These are phyloP conservation scores for Drosophila guanche DNA, from an alignment of 1,140 invertebrate genomes.

Conservation along the genomic window DNA sequence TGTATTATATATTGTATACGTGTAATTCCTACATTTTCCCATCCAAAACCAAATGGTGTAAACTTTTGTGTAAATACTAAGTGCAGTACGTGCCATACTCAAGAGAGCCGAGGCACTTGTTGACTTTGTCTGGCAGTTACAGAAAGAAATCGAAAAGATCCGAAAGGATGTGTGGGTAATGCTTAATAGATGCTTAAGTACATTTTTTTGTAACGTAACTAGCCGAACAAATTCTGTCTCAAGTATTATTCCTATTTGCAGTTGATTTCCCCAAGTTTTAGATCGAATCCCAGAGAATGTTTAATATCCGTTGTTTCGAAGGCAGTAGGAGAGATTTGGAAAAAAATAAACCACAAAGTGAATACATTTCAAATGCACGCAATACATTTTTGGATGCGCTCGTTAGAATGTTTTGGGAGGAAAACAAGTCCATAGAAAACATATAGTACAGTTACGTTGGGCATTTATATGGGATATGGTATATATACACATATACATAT, in stretches of 20 bases:
- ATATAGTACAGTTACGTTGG: constrained; percentile 54
- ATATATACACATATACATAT: constrained; percentile 41
- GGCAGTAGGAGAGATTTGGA: constrained; percentile 48
- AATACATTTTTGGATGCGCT: constrained; percentile 51
- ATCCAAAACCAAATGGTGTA: constrained; percentile 15
- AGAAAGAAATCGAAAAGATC: constrained; percentile 12
- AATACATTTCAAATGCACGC: constrained; percentile 75
- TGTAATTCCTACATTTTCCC: constrained; percentile 43
- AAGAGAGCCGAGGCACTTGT: constrained; percentile 1
- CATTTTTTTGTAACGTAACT: constrained; percentile 16
- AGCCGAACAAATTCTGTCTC: constrained; percentile 6
- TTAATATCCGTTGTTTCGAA: constrained; percentile 8
- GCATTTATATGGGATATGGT: constrained; percentile 68
- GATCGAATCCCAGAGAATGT: constrained; percentile 8
- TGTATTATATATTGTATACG: constrained; percentile 50
- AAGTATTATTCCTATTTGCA: constrained; percentile 28
- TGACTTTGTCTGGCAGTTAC: neutral
- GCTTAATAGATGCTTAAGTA: constrained; percentile 31
- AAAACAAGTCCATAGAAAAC: constrained; percentile 61
- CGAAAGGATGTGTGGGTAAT: constrained; percentile 12
- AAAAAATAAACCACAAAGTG: constrained; percentile 50
- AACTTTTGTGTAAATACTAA: constrained; percentile 49
- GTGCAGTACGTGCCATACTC: constrained; percentile 13
- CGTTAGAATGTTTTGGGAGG: constrained; percentile 45
- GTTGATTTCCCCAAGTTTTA: constrained; percentile 19